These are phyloP conservation scores for Eupsittula cactorum DNA, from an alignment of 2,113 vertebrate genomes.

Conservation along the genomic window DNA sequence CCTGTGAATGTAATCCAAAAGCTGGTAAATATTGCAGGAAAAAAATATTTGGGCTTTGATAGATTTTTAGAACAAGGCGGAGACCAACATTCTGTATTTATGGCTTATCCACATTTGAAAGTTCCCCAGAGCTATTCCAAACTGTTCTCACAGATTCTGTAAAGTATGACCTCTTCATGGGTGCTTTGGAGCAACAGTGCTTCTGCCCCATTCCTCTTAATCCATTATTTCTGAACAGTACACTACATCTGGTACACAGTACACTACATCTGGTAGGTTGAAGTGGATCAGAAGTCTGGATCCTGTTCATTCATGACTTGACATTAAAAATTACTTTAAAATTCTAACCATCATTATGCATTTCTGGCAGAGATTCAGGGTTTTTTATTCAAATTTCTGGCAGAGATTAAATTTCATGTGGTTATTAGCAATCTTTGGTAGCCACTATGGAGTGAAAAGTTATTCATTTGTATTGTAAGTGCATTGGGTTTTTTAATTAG, in stretches of 20 bases:
- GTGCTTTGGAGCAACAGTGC: rapidly evolving
- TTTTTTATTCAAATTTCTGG: background rate
- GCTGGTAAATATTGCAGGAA: background rate
- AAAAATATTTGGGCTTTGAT: background rate
- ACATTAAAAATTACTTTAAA: background rate
- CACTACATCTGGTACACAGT: rapidly evolving
- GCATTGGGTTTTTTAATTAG: background rate
- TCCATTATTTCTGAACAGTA: background rate
- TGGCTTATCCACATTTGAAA: background rate
- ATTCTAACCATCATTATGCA: background rate
- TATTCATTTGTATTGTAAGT: background rate
- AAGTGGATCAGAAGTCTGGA: background rate
- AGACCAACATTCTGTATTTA: background rate
- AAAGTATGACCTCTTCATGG: background rate
- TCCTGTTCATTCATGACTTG: background rate
- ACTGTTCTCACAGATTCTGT: background rate
- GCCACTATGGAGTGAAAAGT: background rate
- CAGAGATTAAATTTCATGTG: background rate
- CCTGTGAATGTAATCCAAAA: background rate
- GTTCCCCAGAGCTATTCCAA: background rate
- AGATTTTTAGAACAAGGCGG: background rate
- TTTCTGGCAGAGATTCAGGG: background rate
- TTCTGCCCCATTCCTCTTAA: background rate
- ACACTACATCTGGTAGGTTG: background rate
- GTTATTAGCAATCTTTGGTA: background rate